A percentile compares a stretch with the other conserved stretches of the same genome.
Evolutionary conservation across 1,140 invertebrate species (phyloP).

Genomic region (Dreissena rostriformis): DNA sequence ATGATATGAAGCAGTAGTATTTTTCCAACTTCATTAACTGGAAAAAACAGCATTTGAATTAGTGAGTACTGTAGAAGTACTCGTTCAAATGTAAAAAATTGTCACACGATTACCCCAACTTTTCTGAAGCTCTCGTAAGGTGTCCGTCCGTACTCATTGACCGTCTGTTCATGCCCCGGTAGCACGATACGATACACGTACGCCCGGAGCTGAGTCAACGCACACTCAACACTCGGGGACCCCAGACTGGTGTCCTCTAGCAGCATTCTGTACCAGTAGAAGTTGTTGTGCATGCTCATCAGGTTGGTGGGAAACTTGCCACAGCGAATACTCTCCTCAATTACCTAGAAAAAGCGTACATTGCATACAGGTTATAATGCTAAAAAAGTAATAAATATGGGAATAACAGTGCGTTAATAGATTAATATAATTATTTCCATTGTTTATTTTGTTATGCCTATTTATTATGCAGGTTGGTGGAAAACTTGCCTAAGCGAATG

Average conservation of each 20-base stretch:
- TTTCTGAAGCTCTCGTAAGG: constrained; percentile 57
- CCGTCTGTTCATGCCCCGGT: constrained; percentile 67
- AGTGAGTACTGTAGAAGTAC: too few relatives aligned
- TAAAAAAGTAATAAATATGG: too few relatives aligned
- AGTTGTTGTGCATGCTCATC: constrained; percentile 72
- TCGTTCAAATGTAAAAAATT: too few relatives aligned
- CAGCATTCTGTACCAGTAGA: constrained; percentile 77
- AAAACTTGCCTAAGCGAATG: constrained; percentile 55
- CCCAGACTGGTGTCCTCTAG: constrained; percentile 71
- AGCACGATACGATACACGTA: constrained; percentile 76
- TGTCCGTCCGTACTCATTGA: constrained; percentile 75
- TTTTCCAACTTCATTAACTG: too few relatives aligned
- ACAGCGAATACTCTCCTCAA: constrained; percentile 54
- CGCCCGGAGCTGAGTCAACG: constrained; percentile 68
- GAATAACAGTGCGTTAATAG: too few relatives aligned
- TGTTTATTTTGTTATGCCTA: too few relatives aligned
- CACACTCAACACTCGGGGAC: constrained; percentile 67
- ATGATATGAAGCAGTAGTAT: too few relatives aligned
- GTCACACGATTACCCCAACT: constrained; percentile 49
- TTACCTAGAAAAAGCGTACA: constrained; percentile 24
- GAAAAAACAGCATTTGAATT: too few relatives aligned
- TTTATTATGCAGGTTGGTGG: constrained; percentile 62
- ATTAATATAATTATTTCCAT: too few relatives aligned
- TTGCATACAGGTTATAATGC: too few relatives aligned
- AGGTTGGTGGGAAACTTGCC: constrained; percentile 64